Evolutionary conservation across 2,113 vertebrate genomes (phyloP).

Genomic region (Mormoops blainvillei): DNA sequence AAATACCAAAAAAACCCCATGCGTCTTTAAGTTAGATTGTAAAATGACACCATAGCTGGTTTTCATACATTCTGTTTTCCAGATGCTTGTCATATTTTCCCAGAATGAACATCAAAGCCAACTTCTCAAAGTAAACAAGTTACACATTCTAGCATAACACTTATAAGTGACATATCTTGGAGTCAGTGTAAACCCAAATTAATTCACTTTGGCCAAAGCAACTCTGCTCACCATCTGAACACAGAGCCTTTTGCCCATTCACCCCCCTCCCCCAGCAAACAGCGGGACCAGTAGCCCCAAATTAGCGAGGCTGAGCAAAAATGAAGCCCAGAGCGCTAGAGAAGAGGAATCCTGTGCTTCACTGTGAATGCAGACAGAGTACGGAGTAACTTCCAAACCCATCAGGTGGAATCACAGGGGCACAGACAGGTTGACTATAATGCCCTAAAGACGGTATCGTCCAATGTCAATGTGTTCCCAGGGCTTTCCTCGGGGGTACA

Average conservation of each 20-base stretch:
- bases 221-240: no score
- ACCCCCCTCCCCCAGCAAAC: not conserved
- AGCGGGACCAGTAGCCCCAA: not conserved
- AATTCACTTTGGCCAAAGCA: not conserved
- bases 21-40: not conserved
- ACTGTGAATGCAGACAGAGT: not conserved
- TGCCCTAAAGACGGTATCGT: not conserved
- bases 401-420: not conserved
- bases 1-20: not conserved
- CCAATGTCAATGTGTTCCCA: not conserved
- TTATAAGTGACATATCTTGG: rapidly evolving
- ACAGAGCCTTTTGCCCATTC: not conserved
- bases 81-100: not conserved
- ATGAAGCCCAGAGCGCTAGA: not conserved
- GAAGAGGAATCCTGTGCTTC: not conserved
- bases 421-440: not conserved
- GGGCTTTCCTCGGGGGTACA: not conserved
- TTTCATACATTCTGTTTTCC: not conserved
- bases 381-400: not conserved
- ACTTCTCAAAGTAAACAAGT: not conserved
- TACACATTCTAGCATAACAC: rapidly evolving
- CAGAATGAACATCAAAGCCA: not conserved
- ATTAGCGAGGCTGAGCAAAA: not conserved
- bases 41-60: not conserved
- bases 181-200: not conserved